Percentiles rank a stretch among this genome's conserved stretches.
Conservation (phyloP, 2,113 vertebrate genomes). For the Gymnorhina tibicen region DNA sequence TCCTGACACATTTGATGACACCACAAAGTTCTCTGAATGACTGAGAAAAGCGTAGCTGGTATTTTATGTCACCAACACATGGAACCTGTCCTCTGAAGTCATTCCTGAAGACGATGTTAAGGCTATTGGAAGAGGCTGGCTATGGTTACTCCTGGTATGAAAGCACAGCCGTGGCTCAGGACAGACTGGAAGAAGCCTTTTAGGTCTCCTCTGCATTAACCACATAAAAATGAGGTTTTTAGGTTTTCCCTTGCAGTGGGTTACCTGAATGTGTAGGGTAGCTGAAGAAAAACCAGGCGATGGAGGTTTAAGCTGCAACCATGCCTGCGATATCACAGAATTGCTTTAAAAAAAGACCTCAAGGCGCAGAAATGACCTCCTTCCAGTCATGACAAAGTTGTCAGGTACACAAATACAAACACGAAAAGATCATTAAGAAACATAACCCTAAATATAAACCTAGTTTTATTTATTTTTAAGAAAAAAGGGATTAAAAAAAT, state of each 20-base stretch:
- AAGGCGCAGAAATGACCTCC: background rate
- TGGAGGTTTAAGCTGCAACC: background rate
- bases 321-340: background rate
- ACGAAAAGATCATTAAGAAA: slow-evolving; percentile 40
- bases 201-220: background rate
- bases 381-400: background rate
- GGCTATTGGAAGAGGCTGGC: background rate
- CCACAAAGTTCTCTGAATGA: background rate
- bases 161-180: background rate
- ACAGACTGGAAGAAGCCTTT: background rate
- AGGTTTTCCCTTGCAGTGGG: background rate
- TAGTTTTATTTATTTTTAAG: slow-evolving; percentile 29
- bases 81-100: background rate
- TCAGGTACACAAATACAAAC: slow-evolving; percentile 32
- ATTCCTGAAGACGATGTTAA: background rate
- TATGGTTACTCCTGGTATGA: background rate
- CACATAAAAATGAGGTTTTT: background rate
- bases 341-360: background rate
- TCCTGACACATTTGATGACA: background rate
- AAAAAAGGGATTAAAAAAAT: slow-evolving; percentile 22
- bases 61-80: background rate
- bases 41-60: background rate
- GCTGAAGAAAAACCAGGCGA: background rate
- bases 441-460: slow-evolving; percentile 50
- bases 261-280: background rate